Evolutionary conservation across 2,888 invertebrate species (phyloP).

Genomic region (Ommatoiulus sabulosus): DNA sequence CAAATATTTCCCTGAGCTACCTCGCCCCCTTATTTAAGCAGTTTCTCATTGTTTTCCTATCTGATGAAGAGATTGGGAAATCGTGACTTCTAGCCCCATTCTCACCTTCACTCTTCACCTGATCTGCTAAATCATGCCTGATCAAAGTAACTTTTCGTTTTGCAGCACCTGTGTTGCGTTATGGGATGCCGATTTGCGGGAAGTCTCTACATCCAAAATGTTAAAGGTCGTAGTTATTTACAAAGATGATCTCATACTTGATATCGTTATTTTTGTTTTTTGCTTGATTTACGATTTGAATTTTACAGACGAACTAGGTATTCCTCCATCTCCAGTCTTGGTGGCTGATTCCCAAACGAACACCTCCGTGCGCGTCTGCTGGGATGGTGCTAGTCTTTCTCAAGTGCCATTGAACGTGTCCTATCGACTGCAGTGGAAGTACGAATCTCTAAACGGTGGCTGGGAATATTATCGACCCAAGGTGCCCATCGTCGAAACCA

Average conservation of each 20-base stretch:
- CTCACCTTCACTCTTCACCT: too few species aligned
- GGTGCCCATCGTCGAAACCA: conserved; percentile 58
- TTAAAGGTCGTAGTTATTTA: conserved; percentile 72
- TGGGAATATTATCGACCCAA: conserved; percentile 80
- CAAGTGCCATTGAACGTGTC: conserved; percentile 68
- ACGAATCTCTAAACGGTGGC: conserved; percentile 71
- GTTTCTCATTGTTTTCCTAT: neutral
- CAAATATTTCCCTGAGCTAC: neutral
- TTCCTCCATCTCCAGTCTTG: conserved; percentile 80
- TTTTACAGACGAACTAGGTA: conserved; percentile 74
- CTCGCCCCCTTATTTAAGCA: neutral
- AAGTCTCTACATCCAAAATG: conserved; percentile 78
- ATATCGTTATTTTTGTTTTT: too few species aligned
- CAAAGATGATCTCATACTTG: too few species aligned
- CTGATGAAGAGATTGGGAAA: too few species aligned
- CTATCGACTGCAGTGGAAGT: conserved; percentile 80
- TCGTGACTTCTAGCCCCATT: too few species aligned
- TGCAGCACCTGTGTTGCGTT: conserved; percentile 79
- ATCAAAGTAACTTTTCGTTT: neutral
- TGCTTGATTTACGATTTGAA: neutral
- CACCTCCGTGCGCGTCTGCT: conserved; percentile 82
- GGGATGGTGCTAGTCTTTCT: conserved; percentile 72
- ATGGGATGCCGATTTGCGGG: conserved; percentile 86
- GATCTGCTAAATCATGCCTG: too few species aligned
- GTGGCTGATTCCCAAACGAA: conserved; percentile 82